phyloP scores from a whole-genome alignment of 2,888 invertebrate species.

The Odontothrips loti region DNA sequence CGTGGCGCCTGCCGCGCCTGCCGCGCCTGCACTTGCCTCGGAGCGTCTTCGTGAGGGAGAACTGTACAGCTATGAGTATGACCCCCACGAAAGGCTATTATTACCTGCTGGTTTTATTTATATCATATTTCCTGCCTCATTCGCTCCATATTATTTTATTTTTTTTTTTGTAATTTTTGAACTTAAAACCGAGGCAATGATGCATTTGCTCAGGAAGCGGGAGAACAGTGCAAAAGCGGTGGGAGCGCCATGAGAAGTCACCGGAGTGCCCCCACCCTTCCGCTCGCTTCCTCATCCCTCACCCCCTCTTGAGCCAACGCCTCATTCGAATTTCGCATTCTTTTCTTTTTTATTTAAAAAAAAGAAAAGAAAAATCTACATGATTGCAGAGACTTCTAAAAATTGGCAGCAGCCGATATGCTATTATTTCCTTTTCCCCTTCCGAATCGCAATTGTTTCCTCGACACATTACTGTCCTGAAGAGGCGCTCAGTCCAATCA shows the following conservation, averaged over 20 bases:
- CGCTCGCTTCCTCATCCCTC: background rate
- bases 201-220: conserved; percentile 12
- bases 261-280: background rate
- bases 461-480: no score
- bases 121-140: background rate
- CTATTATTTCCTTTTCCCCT: no score
- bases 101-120: no score
- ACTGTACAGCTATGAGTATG: background rate
- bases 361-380: background rate
- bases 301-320: background rate
- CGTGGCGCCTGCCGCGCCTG: background rate
- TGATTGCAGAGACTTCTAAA: background rate
- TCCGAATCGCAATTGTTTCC: no score
- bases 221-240: background rate
- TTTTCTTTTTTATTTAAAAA: background rate
- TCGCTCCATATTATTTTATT: background rate
- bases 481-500: background rate
- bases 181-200: background rate
- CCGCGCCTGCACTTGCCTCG: no score
- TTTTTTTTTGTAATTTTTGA: background rate
- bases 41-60: background rate
- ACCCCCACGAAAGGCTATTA: no score
- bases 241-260: background rate
- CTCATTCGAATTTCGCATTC: background rate
- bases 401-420: background rate